phyloP scores from a whole-genome alignment of 1,140 invertebrate species.

The Scaptomyza montana region DNA sequence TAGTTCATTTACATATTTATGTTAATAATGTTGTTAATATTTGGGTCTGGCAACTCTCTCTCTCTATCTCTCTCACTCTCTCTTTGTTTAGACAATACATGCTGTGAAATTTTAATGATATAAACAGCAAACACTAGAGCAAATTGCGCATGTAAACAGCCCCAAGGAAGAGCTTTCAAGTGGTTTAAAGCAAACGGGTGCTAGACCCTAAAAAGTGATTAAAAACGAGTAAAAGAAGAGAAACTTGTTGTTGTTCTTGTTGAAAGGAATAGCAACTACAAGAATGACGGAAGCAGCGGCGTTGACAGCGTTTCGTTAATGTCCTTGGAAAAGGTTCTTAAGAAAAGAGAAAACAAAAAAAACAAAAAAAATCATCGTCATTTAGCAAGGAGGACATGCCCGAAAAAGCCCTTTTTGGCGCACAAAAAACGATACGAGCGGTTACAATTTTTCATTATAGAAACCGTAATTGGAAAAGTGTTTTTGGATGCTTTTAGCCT shows the following conservation, averaged over 20 bases:
- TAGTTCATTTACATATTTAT: background rate
- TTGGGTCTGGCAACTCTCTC: background rate
- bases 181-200: constrained; percentile 51
- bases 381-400: background rate
- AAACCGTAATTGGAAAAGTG: constrained; percentile 80
- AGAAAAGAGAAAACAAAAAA: background rate
- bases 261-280: constrained; percentile 25
- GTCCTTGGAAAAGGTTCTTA: constrained; percentile 71
- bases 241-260: constrained; percentile 67
- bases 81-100: constrained; percentile 32
- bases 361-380: too few species aligned
- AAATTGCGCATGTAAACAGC: constrained; percentile 77
- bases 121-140: constrained; percentile 76
- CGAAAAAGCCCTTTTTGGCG: constrained; percentile 44
- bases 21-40: too few species aligned
- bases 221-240: constrained; percentile 47
- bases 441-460: constrained; percentile 65
- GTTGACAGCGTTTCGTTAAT: constrained; percentile 47
- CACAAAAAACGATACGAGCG: constrained; percentile 47
- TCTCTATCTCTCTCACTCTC: background rate
- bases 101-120: constrained; percentile 63
- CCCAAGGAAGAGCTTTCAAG: constrained; percentile 37
- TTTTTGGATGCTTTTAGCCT: constrained; percentile 79
- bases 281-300: constrained; percentile 8
- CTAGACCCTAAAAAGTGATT: constrained; percentile 81